A percentile compares a stretch with the other conserved stretches of the same genome.
phyloP scores from a whole-genome alignment of 2,888 invertebrate species.

The Microctonus hyperodae region DNA sequence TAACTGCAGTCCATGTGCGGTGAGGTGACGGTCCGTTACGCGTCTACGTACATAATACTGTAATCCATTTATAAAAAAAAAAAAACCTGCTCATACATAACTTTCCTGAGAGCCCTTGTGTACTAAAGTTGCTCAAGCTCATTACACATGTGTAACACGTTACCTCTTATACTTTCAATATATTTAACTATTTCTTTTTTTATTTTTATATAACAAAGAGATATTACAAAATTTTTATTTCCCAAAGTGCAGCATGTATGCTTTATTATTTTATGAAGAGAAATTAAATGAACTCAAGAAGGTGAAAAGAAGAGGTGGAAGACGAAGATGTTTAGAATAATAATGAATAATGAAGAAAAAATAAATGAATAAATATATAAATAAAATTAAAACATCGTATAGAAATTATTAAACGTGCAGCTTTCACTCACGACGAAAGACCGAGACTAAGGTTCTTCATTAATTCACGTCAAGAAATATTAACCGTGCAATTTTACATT shows the following conservation, averaged over 20 bases:
- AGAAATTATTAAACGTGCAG: constrained; percentile 17
- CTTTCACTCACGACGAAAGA: constrained; percentile 15
- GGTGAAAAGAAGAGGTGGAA: too few species aligned
- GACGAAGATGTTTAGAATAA: background rate
- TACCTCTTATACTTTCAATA: background rate
- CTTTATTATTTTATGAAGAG: constrained; percentile 9
- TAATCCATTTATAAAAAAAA: background rate
- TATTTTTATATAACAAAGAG: background rate
- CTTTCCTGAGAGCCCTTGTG: constrained; percentile 11
- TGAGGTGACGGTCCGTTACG: constrained; percentile 28
- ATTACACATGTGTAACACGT: constrained; percentile 6
- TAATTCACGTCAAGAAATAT: constrained; percentile 7
- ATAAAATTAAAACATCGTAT: too few species aligned
- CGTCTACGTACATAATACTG: constrained; percentile 20
- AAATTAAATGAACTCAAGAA: background rate
- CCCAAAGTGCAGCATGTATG: background rate
- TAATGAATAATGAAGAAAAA: background rate
- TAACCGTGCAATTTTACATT: background rate
- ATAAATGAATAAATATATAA: too few species aligned
- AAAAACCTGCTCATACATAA: background rate
- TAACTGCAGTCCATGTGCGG: constrained; percentile 22
- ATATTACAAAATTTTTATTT: background rate
- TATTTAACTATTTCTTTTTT: background rate
- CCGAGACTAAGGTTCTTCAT: constrained; percentile 3
- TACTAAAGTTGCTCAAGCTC: constrained; percentile 9